These are phyloP conservation scores for Harpalus rufipes DNA, from an alignment of 2,888 invertebrate genomes.

Conservation along the genomic window DNA sequence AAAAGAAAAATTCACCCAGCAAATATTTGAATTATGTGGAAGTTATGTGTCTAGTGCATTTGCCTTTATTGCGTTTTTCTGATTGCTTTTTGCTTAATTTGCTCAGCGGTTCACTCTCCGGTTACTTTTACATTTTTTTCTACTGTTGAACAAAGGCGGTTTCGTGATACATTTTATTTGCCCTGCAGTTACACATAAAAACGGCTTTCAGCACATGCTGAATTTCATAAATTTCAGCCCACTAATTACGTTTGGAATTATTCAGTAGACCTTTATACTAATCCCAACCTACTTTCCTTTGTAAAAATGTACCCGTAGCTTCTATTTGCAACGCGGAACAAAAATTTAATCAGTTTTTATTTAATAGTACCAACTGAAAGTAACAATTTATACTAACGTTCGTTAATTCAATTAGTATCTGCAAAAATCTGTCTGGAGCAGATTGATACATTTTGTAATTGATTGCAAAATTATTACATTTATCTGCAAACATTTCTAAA, in stretches of 20 bases:
- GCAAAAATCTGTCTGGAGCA: too few relatives aligned
- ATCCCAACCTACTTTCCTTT: neutral
- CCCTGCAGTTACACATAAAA: slow-evolving; percentile 33
- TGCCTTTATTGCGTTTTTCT: slow-evolving; percentile 36
- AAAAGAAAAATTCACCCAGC: neutral
- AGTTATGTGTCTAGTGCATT: neutral
- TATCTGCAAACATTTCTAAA: too few relatives aligned
- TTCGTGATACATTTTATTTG: slow-evolving; percentile 40
- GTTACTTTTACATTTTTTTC: slow-evolving; percentile 27
- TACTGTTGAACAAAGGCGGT: slow-evolving; percentile 10
- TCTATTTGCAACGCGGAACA: neutral
- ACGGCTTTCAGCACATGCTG: slow-evolving; percentile 15
- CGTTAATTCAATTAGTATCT: too few relatives aligned
- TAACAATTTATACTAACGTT: too few relatives aligned
- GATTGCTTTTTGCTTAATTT: slow-evolving; percentile 43
- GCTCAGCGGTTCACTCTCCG: neutral
- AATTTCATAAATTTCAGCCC: slow-evolving; percentile 3
- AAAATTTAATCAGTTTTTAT: neutral
- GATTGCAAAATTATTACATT: too few relatives aligned
- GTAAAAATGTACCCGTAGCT: neutral
- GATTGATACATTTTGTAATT: too few relatives aligned
- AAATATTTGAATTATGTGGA: too few relatives aligned
- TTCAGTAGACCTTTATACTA: slow-evolving; percentile 6
- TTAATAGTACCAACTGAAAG: neutral
- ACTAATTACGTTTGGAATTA: slow-evolving; percentile 6